A percentile compares a stretch with the other conserved stretches of the same genome.
Conservation (phyloP, 2,888 invertebrate genomes). For the Anarsia innoxiella region DNA sequence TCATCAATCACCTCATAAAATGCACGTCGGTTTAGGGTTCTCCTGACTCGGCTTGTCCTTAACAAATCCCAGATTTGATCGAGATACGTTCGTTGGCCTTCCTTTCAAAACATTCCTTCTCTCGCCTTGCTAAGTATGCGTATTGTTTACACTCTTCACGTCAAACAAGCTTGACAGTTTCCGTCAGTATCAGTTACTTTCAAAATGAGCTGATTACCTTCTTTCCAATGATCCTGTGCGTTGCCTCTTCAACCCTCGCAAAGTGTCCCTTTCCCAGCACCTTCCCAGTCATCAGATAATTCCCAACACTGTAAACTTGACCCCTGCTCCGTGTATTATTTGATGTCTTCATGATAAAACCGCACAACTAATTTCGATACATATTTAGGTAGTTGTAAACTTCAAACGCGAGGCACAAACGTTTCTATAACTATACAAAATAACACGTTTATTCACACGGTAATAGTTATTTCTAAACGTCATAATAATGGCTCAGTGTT, state of each 20-base stretch:
- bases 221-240: conserved; percentile 79
- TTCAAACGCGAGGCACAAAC: conserved; percentile 17
- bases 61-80: too few species aligned
- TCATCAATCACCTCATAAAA: too few species aligned
- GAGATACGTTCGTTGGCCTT: too few species aligned
- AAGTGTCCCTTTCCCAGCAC: conserved; percentile 85
- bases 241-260: conserved; percentile 83
- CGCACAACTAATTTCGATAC: conserved; percentile 46
- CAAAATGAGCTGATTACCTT: conserved; percentile 68
- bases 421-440: conserved; percentile 17
- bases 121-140: too few species aligned
- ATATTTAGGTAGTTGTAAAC: conserved; percentile 37
- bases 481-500: conserved; percentile 39
- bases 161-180: too few species aligned
- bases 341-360: conserved; percentile 40
- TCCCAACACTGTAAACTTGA: conserved; percentile 78
- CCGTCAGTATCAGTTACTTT: background rate
- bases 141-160: too few species aligned
- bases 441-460: conserved; percentile 27
- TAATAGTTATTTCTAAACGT: conserved; percentile 44
- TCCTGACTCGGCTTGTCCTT: too few species aligned
- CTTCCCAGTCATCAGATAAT: conserved; percentile 81
- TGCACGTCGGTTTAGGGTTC: too few species aligned
- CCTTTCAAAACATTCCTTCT: too few species aligned
- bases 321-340: conserved; percentile 47